These are phyloP conservation scores for Trididemnum clinides DNA, from an alignment of 23 tunicate species.

Conservation along the genomic window DNA sequence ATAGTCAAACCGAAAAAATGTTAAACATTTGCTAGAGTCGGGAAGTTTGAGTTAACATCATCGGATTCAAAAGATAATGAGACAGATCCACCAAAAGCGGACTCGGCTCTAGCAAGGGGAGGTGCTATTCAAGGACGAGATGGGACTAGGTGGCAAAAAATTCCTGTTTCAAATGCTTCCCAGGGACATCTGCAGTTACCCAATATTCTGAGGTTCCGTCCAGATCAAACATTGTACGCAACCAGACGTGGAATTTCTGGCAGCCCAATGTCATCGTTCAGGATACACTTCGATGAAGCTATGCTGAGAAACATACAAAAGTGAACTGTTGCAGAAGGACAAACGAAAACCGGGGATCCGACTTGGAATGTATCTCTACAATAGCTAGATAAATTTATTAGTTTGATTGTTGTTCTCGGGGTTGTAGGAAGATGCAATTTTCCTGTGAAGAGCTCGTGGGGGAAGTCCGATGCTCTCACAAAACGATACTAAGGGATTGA, in stretches of 20 bases:
- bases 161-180: constrained; percentile 13
- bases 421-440: constrained; percentile 24
- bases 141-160: constrained; percentile 29
- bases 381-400: constrained; percentile 14
- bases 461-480: background rate
- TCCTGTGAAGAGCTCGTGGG: constrained; percentile 11
- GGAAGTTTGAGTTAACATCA: background rate
- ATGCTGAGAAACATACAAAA: constrained; percentile 17
- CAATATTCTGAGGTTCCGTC: background rate
- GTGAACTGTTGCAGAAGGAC: constrained; percentile 24
- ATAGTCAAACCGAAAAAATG: background rate
- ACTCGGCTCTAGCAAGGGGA: too few species aligned
- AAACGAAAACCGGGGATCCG: constrained; percentile 9
- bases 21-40: background rate
- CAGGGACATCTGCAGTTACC: constrained; percentile 13
- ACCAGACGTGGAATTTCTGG: constrained; percentile 10
- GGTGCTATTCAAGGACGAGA: constrained; percentile 2
- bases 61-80: background rate
- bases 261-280: constrained; percentile 32
- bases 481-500: background rate
- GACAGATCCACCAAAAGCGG: background rate
- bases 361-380: constrained; percentile 25
- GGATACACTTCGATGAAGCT: constrained; percentile 16
- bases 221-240: constrained; percentile 2
- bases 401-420: constrained; percentile 21